These are phyloP conservation scores for Stegodyphus mimosarum DNA, from an alignment of 1,140 invertebrate species.

Conservation along the genomic window DNA sequence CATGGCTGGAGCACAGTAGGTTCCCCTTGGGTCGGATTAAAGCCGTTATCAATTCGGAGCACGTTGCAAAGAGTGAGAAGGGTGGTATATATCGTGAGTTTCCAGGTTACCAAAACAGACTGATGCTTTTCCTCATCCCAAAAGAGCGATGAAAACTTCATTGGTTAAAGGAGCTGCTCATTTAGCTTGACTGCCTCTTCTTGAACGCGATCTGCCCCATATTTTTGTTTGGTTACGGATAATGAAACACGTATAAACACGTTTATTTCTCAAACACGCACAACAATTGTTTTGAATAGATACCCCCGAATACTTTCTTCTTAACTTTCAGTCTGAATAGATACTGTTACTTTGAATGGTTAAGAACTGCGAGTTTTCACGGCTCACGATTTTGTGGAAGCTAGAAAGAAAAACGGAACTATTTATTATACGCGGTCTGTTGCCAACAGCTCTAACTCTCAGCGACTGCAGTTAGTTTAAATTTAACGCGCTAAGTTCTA, in stretches of 20 bases:
- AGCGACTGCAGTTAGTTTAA: too few species aligned
- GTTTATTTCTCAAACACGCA: neutral
- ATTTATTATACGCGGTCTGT: too few species aligned
- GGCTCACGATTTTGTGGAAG: too few species aligned
- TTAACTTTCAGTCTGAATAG: too few species aligned
- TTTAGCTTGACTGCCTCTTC: slow-evolving; percentile 34
- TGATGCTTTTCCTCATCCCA: slow-evolving; percentile 42
- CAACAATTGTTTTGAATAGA: neutral
- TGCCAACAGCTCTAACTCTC: too few species aligned
- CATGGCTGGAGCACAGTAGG: slow-evolving; percentile 9
- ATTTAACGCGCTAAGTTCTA: too few species aligned
- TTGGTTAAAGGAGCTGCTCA: slow-evolving; percentile 47
- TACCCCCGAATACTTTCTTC: neutral
- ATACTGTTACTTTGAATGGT: too few species aligned
- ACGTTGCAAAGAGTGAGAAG: slow-evolving; percentile 52
- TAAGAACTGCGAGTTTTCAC: too few species aligned
- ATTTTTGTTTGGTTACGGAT: slow-evolving; percentile 58
- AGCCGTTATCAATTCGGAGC: slow-evolving; percentile 58
- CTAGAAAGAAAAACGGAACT: too few species aligned
- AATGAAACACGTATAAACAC: slow-evolving; percentile 26
- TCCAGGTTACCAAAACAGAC: slow-evolving; percentile 58
- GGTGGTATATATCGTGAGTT: slow-evolving; percentile 57
- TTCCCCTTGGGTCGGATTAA: slow-evolving; percentile 56
- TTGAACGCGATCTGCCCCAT: slow-evolving; percentile 42
- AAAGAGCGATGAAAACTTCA: slow-evolving; percentile 59